Percentiles rank a stretch among this genome's conserved stretches.
Conservation (phyloP, 1,140 invertebrate species). For the Bathynomus jamesi region DNA sequence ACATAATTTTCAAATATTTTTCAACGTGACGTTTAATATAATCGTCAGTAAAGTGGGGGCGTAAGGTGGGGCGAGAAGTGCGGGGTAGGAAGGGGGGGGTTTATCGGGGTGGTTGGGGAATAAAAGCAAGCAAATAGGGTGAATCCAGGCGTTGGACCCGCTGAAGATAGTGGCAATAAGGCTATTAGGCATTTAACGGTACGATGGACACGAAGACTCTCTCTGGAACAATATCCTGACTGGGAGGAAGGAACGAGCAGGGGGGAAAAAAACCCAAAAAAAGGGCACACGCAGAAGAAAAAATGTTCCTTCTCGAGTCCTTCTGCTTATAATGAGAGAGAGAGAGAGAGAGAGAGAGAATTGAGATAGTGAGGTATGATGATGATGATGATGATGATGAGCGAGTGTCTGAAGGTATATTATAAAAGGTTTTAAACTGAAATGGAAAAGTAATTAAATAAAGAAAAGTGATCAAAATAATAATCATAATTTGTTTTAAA, state of each 20-base stretch:
- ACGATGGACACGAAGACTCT: not conserved
- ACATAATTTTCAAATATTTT: too few species aligned
- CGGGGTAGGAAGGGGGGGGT: not conserved
- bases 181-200: not conserved
- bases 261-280: not conserved
- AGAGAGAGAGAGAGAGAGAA: not conserved
- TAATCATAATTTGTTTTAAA: too few species aligned
- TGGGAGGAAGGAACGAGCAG: too few species aligned
- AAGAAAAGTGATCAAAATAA: too few species aligned
- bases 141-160: not conserved
- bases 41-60: not conserved
- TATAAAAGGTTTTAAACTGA: not conserved
- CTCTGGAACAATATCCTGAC: slow-evolving; percentile 1
- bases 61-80: not conserved
- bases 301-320: not conserved
- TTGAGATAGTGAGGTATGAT: not conserved
- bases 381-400: not conserved
- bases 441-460: not conserved
- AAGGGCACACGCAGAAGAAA: not conserved
- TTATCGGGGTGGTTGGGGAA: not conserved
- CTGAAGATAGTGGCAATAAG: not conserved
- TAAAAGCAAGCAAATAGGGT: not conserved
- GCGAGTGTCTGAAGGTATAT: not conserved
- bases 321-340: not conserved
- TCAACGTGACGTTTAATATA: not conserved